phyloP scores from a whole-genome alignment of 1,140 invertebrate genomes.

The Hyphantria cunea region DNA sequence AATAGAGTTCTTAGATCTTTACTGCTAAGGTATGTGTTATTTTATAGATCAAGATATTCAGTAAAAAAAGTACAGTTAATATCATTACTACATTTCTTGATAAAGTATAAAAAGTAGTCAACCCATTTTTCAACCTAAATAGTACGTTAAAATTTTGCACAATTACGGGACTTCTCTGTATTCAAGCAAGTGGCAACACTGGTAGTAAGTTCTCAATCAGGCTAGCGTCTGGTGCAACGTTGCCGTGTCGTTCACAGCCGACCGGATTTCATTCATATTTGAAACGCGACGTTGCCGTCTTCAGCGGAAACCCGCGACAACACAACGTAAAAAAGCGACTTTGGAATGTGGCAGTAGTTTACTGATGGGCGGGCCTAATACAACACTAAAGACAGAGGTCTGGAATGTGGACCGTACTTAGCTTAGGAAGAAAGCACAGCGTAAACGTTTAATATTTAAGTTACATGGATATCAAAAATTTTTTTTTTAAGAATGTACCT shows the following conservation, averaged over 20 bases:
- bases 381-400: constrained; percentile 62
- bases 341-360: constrained; percentile 73
- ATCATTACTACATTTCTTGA: too few relatives aligned
- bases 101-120: too few relatives aligned
- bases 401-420: constrained; percentile 71
- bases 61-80: too few relatives aligned
- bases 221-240: constrained; percentile 73
- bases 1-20: too few relatives aligned
- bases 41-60: too few relatives aligned
- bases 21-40: too few relatives aligned
- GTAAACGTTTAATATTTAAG: too few relatives aligned
- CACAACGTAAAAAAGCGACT: constrained; percentile 78
- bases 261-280: constrained; percentile 82
- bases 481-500: too few relatives aligned
- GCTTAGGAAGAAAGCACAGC: neutral
- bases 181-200: constrained; percentile 20
- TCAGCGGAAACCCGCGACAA: constrained; percentile 78
- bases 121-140: too few relatives aligned
- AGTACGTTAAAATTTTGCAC: too few relatives aligned
- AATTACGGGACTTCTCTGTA: neutral
- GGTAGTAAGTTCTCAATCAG: constrained; percentile 71
- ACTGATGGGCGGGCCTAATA: constrained; percentile 73
- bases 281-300: constrained; percentile 77
- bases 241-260: constrained; percentile 67
- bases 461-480: too few relatives aligned